Percentiles rank a stretch among this genome's conserved stretches.
Conservation (phyloP, 2,797 vertebrate species). For the Crenichthys baileyi region DNA sequence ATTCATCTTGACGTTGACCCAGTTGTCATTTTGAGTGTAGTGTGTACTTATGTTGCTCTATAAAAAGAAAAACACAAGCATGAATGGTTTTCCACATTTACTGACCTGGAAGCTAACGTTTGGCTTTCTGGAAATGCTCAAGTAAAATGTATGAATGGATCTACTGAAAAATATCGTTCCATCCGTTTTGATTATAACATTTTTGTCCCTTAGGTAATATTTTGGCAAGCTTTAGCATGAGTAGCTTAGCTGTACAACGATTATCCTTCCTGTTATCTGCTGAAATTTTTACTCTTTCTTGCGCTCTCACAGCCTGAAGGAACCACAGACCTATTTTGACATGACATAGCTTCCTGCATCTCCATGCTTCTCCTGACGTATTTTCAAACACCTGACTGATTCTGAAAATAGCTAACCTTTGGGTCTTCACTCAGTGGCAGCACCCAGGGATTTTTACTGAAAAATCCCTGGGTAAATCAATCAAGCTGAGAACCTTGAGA, state of each 20-base stretch:
- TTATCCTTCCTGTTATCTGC: slow-evolving; percentile 3
- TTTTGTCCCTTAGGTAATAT: background rate
- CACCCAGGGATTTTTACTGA: too few relatives aligned
- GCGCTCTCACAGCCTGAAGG: background rate
- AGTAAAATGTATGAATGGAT: slow-evolving; percentile 21
- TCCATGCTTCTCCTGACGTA: background rate
- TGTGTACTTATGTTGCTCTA: slow-evolving; percentile 31
- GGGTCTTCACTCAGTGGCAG: too few relatives aligned
- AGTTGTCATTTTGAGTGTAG: slow-evolving; percentile 44
- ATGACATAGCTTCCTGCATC: background rate
- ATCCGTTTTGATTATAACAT: background rate
- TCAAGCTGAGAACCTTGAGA: too few relatives aligned
- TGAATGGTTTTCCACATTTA: slow-evolving; percentile 53
- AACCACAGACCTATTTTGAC: background rate
- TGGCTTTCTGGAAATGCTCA: slow-evolving; percentile 46
- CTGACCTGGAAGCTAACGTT: slow-evolving; percentile 72
- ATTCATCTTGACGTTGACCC: slow-evolving; percentile 39
- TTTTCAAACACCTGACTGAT: background rate
- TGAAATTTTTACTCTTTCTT: background rate
- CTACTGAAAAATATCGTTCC: slow-evolving; percentile 11
- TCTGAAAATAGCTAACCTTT: background rate
- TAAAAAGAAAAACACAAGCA: slow-evolving; percentile 40
- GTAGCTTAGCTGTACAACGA: background rate
- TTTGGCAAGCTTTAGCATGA: background rate
- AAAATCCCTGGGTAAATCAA: too few relatives aligned